Evolutionary conservation across 1,140 invertebrate genomes (phyloP).

Genomic region (Neotoxoptera formosana): DNA sequence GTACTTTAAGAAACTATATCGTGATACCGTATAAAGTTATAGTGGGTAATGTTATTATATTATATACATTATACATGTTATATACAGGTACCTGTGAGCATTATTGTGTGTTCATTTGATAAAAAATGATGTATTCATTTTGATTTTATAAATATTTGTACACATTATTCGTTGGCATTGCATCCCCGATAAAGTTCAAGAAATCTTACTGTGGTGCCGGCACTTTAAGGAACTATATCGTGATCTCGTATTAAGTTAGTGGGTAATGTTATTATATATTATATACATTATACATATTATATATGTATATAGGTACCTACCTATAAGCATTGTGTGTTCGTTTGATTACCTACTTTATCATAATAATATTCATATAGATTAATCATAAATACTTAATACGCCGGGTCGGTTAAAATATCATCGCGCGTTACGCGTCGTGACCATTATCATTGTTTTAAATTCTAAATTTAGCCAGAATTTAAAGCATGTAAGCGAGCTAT

Average conservation of each 20-base stretch:
- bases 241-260: not conserved
- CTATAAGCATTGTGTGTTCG: not conserved
- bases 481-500: not conserved
- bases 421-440: not conserved
- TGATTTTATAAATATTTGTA: not conserved
- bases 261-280: not conserved
- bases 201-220: not conserved
- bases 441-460: slow-evolving; percentile 1
- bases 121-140: no score
- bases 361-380: not conserved
- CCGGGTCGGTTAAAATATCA: not conserved
- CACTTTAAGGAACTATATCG: not conserved
- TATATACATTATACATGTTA: not conserved
- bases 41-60: not conserved
- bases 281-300: not conserved
- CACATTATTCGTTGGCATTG: not conserved
- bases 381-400: not conserved
- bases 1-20: not conserved
- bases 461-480: not conserved
- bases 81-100: not conserved
- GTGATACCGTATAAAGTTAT: not conserved
- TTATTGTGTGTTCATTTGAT: not conserved
- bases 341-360: not conserved
- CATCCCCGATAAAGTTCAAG: not conserved
- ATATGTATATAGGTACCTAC: no score